phyloP scores from a whole-genome alignment of 1,140 invertebrate genomes.

The Lucilia cuprina region DNA sequence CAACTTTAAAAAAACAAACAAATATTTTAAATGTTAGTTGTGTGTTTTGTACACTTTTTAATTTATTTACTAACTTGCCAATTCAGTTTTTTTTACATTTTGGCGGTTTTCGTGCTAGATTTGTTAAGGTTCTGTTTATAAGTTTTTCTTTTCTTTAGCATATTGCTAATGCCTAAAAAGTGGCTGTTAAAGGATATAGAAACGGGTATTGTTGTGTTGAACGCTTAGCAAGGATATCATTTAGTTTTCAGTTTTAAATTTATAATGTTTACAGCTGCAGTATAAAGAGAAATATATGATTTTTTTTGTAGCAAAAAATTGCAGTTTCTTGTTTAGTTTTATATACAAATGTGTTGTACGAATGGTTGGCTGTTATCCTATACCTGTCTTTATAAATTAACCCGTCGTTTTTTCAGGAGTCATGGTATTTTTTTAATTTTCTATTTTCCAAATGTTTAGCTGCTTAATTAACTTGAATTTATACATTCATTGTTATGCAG shows the following conservation, averaged over 20 bases:
- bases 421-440: no score
- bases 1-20: neutral
- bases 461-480: no score
- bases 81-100: neutral
- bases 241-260: neutral
- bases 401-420: no score
- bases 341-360: neutral
- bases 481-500: no score
- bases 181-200: neutral
- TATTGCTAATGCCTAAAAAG: no score
- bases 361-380: neutral
- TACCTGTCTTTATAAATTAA: no score
- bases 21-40: conserved; percentile 14
- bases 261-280: neutral
- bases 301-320: neutral
- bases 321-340: neutral
- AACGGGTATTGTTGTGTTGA: neutral
- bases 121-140: neutral
- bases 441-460: no score
- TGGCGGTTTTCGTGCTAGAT: neutral
- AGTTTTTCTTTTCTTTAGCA: neutral
- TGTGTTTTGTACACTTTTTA: neutral
- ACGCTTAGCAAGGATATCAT: neutral
- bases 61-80: conserved; percentile 28
- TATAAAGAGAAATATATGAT: neutral